Conservation (phyloP, 2,113 vertebrate species). For the Chaetodon auriga region DNA sequence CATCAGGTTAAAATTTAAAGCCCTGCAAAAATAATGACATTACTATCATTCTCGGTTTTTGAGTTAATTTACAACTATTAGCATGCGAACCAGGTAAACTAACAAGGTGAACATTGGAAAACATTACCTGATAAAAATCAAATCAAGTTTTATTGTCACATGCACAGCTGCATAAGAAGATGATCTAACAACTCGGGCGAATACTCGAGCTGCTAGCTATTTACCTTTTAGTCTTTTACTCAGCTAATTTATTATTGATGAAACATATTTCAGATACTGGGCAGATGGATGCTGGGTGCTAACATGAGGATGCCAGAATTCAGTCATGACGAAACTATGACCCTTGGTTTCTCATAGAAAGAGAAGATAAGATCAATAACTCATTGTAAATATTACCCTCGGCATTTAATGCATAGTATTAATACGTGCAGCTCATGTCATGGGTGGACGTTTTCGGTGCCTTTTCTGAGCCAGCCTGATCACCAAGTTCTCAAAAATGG, state of each 20-base stretch:
- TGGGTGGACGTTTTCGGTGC: neutral
- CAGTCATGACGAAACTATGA: neutral
- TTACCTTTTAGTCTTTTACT: neutral
- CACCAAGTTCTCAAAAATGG: neutral
- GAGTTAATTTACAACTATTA: too few relatives aligned
- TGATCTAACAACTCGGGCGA: neutral
- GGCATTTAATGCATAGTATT: neutral
- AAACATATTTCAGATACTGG: neutral
- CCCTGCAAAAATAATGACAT: too few relatives aligned
- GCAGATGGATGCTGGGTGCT: neutral
- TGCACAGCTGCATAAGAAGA: neutral
- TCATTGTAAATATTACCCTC: neutral
- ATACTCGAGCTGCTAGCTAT: neutral
- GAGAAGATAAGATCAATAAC: neutral
- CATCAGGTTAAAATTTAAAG: neutral
- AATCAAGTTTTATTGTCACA: too few relatives aligned
- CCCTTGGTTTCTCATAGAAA: neutral
- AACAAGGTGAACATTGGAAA: too few relatives aligned
- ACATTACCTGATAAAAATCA: too few relatives aligned
- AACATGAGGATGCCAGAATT: neutral
- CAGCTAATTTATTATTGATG: conserved; percentile 4
- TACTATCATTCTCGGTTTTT: too few relatives aligned
- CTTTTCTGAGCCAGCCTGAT: conserved; percentile 2
- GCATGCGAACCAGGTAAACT: too few relatives aligned
- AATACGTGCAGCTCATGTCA: neutral